Conservation (phyloP, 2,113 vertebrate species). For the Notechis scutatus region DNA sequence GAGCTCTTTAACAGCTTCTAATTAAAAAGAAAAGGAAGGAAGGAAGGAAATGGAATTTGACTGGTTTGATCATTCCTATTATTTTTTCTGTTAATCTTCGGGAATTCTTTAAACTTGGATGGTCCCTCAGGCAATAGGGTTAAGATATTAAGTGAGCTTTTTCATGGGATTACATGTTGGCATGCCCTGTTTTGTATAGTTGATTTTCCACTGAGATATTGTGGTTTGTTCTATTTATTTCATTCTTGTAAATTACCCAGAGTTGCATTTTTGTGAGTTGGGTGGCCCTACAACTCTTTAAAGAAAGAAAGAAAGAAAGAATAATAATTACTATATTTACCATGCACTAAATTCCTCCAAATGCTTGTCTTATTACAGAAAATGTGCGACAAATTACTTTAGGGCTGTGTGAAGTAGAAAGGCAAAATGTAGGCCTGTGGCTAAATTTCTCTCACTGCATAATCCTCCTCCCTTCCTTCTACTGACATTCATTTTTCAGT, state of each 20-base stretch:
- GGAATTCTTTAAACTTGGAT: background rate
- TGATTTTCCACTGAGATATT: background rate
- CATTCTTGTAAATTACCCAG: background rate
- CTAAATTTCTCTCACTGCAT: background rate
- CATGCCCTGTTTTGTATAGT: background rate
- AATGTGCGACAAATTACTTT: conserved; percentile 11
- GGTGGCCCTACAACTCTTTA: background rate
- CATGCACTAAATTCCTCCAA: conserved; percentile 11
- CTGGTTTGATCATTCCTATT: background rate
- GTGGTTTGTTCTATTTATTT: background rate
- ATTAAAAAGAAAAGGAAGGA: background rate
- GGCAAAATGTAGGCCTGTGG: conserved; percentile 32
- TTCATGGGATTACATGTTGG: background rate
- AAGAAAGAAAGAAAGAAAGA: background rate
- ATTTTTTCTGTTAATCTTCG: background rate
- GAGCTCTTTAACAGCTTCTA: background rate
- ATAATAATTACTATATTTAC: background rate
- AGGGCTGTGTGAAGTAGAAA: conserved; percentile 21
- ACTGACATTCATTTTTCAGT: conserved; percentile 3
- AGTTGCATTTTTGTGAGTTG: background rate
- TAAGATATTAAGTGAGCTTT: background rate
- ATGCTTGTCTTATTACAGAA: conserved; percentile 24
- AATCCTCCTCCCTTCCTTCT: background rate
- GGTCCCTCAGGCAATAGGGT: background rate
- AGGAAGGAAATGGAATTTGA: background rate